Evolutionary conservation across 2,797 vertebrate genomes (phyloP), one percentile per base, ranked within the genome.

Genomic region (Uromys caudimaculatus): DNA sequence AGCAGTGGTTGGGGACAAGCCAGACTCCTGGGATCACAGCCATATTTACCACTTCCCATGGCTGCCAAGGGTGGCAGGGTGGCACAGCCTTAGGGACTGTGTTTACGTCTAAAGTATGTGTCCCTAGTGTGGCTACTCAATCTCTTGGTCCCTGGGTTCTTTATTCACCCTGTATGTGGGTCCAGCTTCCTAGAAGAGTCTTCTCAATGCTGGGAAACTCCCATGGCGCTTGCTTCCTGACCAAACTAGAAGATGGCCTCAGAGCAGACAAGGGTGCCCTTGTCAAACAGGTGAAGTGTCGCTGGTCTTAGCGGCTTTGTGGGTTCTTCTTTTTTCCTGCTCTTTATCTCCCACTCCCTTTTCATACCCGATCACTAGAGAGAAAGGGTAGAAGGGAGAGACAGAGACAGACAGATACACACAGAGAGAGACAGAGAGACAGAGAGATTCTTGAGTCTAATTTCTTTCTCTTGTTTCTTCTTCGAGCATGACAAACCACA

Each of bases 161-260:
- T 64, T 35, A 1, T 77, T 47, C 2, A 21, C 32, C 16, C 4
- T 24, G 0, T 9, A 12, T 13, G 10, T 0, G 11, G 19, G 2
- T 11, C 67, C n/a, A 3, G 69, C n/a, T 2, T 7, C 23, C 6
- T 0, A 1, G 56, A 19, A 44, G 5, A 13, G 60, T n/a, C 27
- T 11, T 0, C 0, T 21, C 1, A 4, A 17, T 3, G 0, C 52
- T 0, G 0, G 52, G 23, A 21, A 79, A 56, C 54, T 32, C 50
- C 38, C 0, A 1, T 0, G 0, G 44, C 0, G 11, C 19, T 32
- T 10, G 3, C 17, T 35, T 41, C 44, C 16, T 1, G 44, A 35
- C 47, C 29, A 14, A 50, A 58, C 71, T 58, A 0, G 29, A 81
- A 64, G 60, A 44, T 13, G 24, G 29, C 41, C 4, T 35, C 21